phyloP scores from a whole-genome alignment of 2,797 vertebrate genomes.

The Orientallactaga sibirica region DNA sequence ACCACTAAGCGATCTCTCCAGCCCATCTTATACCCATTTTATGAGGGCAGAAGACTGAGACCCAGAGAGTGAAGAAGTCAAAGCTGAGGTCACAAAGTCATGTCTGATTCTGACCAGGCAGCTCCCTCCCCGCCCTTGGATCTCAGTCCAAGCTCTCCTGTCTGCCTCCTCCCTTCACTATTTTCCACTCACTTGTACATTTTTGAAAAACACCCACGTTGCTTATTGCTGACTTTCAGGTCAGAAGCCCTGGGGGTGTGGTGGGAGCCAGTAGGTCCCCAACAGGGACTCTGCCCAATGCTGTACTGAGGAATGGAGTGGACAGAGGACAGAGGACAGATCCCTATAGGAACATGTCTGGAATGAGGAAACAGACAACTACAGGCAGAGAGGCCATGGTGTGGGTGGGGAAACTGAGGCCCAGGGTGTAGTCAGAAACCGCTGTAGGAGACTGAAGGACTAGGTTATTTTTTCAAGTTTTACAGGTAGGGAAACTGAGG shows the following conservation, averaged over 20 bases:
- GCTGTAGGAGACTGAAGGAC: not conserved
- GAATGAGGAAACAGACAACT: not conserved
- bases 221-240: not conserved
- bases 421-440: not conserved
- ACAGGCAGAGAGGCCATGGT: not conserved
- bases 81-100: not conserved
- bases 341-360: not conserved
- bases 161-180: not conserved
- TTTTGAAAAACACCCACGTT: not conserved
- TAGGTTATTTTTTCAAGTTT: not conserved
- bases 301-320: not conserved
- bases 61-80: not conserved
- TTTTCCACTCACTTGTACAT: constrained; percentile 2
- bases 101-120: not conserved
- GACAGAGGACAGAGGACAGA: not conserved
- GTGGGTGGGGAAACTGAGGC: not conserved
- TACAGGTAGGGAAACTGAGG: not conserved
- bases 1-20: too few species aligned
- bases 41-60: not conserved
- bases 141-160: constrained; percentile 10
- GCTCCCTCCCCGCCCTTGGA: not conserved
- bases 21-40: too few species aligned
- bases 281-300: not conserved
- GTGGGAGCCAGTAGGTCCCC: not conserved
- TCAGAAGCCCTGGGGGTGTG: not conserved